Evolutionary conservation across 1,140 invertebrate species (phyloP).

Genomic region (Adoxophyes honmai): DNA sequence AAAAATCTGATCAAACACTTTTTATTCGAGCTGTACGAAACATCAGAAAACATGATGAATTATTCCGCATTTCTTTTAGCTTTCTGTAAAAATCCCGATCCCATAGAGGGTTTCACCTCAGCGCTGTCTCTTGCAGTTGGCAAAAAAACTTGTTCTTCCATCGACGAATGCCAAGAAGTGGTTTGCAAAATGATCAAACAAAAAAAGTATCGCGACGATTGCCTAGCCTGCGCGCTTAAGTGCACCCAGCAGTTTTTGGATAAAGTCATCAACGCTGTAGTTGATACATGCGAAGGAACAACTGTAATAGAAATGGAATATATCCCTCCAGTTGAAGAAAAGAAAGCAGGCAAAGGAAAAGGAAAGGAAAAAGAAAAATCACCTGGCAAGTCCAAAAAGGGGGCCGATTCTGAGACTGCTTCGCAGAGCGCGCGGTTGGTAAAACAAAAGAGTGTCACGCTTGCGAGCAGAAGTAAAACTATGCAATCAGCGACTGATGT

Average conservation of each 20-base stretch:
- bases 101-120: conserved; percentile 75
- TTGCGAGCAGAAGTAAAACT: conserved; percentile 32
- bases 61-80: conserved; percentile 79
- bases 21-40: conserved; percentile 76
- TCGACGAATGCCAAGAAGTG: conserved; percentile 66
- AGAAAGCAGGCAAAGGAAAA: conserved; percentile 52
- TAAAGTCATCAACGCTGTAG: conserved; percentile 47
- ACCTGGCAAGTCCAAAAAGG: conserved; percentile 25
- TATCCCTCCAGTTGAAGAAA: conserved; percentile 31
- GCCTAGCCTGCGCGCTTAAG: conserved; percentile 50
- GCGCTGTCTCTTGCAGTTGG: conserved; percentile 78
- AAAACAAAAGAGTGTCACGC: conserved; percentile 36
- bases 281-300: conserved; percentile 55
- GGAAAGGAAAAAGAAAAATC: conserved; percentile 21
- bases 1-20: conserved; percentile 72
- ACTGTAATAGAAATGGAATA: conserved; percentile 51
- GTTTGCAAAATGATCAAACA: conserved; percentile 54
- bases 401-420: conserved; percentile 34
- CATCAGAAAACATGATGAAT: conserved; percentile 68
- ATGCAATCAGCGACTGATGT: conserved; percentile 40
- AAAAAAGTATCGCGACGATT: conserved; percentile 57
- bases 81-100: conserved; percentile 78
- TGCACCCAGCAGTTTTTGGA: conserved; percentile 51
- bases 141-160: conserved; percentile 68
- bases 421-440: conserved; percentile 40